Percentiles rank a stretch among this genome's conserved stretches.
phyloP scores from a whole-genome alignment of 2,888 invertebrate genomes.

The Listrodromus nycthemerus region DNA sequence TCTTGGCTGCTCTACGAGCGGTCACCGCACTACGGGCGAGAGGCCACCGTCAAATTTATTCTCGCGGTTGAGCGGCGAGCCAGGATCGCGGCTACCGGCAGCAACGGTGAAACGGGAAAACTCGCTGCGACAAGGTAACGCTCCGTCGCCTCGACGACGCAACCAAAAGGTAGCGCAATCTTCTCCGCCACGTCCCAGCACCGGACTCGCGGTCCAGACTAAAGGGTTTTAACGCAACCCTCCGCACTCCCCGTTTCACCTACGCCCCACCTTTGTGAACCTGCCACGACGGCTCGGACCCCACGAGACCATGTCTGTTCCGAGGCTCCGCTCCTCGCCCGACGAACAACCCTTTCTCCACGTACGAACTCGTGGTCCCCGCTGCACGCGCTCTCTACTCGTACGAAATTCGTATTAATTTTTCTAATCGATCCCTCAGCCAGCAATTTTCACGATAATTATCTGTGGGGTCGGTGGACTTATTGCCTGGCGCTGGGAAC shows the following conservation, averaged over 20 bases:
- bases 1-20: slow-evolving; percentile 73
- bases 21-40: slow-evolving; percentile 68
- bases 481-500: neutral
- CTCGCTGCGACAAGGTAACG: slow-evolving; percentile 47
- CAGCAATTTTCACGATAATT: slow-evolving; percentile 8
- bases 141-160: slow-evolving; percentile 43
- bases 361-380: slow-evolving; percentile 14
- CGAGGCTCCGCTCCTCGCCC: slow-evolving; percentile 31
- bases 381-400: slow-evolving; percentile 7
- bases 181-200: slow-evolving; percentile 34
- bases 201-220: slow-evolving; percentile 82
- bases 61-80: slow-evolving; percentile 79
- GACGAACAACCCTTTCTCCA: slow-evolving; percentile 26
- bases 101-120: slow-evolving; percentile 65
- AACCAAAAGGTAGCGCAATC: slow-evolving; percentile 46
- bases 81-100: slow-evolving; percentile 30
- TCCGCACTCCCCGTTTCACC: slow-evolving; percentile 43
- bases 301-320: slow-evolving; percentile 62
- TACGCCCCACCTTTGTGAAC: slow-evolving; percentile 62
- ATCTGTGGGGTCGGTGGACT: neutral
- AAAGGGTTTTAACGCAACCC: slow-evolving; percentile 80
- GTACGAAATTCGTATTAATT: slow-evolving; percentile 38
- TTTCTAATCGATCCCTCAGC: slow-evolving; percentile 30
- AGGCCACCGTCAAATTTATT: slow-evolving; percentile 79
- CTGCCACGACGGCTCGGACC: slow-evolving; percentile 55